phyloP scores from a whole-genome alignment of 23 tunicate species.

The Styela clava region DNA sequence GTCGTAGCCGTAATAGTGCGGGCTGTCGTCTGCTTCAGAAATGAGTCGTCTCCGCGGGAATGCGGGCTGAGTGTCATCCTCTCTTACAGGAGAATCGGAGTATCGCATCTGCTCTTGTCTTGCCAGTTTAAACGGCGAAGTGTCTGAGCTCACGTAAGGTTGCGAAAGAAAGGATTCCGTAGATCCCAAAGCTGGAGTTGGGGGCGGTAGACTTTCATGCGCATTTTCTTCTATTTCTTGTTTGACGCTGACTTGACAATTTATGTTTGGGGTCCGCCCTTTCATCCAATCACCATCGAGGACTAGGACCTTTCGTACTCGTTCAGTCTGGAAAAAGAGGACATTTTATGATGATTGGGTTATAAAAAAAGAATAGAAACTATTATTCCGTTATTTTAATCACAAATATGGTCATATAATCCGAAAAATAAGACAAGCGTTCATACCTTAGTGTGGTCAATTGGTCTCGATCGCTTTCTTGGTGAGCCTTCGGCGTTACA shows the following conservation, averaged over 20 bases:
- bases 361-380: background rate
- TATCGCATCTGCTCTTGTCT: conserved; percentile 22
- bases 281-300: conserved; percentile 90
- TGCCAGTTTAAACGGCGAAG: conserved; percentile 26
- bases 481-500: conserved; percentile 40
- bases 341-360: background rate
- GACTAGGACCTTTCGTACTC: conserved; percentile 69
- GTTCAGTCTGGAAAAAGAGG: conserved; percentile 58
- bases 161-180: conserved; percentile 20
- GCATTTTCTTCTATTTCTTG: background rate
- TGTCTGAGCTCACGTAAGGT: conserved; percentile 5
- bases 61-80: conserved; percentile 16
- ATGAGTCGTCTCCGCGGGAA: conserved; percentile 22
- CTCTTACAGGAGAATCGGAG: background rate
- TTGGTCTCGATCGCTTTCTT: conserved; percentile 48
- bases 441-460: conserved; percentile 9
- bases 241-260: conserved; percentile 50
- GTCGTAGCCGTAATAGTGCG: conserved; percentile 19
- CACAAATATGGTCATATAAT: background rate
- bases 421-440: too few relatives aligned
- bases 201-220: conserved; percentile 30
- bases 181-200: conserved; percentile 37
- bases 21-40: conserved; percentile 11
- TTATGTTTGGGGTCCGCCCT: conserved; percentile 65
- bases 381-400: background rate